Base-by-base conservation (phyloP, 2,797 vertebrate genomes). In the Acipenser transmontanus region DNA sequence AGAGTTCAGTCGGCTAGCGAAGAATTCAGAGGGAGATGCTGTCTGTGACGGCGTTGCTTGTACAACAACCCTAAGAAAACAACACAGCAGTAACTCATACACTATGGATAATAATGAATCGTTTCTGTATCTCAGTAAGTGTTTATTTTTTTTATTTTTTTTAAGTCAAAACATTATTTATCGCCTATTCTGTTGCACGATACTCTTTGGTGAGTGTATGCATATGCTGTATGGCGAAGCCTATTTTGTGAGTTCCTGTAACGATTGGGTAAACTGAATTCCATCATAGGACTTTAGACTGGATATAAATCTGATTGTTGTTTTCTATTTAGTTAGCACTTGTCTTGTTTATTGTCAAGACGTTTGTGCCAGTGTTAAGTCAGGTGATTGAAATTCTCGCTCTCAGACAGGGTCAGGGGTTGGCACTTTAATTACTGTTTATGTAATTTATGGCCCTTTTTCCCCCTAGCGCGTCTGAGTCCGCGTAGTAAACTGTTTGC, bases 391-490 rank as follows among this genome's bases (percentile, higher is more conserved):
- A 14, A 76, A 81, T 73, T 70, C 75, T 78, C 84, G 76, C 76
- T 77, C 82, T 82, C 85, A 76, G 82, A 76, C 77, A 86, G 88
- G 89, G 90, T 92, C 88, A 92, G 80, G 86, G 89, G 89, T 91
- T 85, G 85, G 87, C 90, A 88, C 84, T 91, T 90, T 89, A 87
- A 91, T 88, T 88, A 86, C 85, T 77, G 34, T 77, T 87, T 85
- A 82, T 85, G 82, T 89, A 86, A 91, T 91, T 89, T 90, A 91
- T 90, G 87, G 83, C 75, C 76, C 80, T 82, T 74, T 34, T 4
- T 4, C 1, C 1, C 1, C 34, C 82, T 82, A 79, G 81, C 75
- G 75, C 80, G 79, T 78, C 79, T 69, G 34, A 34, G 34, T 34
- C 34, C 34, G 2, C 0, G 4, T 34, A 74, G 78, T 84, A 78